Conservation (phyloP, 2,797 vertebrate genomes). For the Coregonus suidteri region DNA sequence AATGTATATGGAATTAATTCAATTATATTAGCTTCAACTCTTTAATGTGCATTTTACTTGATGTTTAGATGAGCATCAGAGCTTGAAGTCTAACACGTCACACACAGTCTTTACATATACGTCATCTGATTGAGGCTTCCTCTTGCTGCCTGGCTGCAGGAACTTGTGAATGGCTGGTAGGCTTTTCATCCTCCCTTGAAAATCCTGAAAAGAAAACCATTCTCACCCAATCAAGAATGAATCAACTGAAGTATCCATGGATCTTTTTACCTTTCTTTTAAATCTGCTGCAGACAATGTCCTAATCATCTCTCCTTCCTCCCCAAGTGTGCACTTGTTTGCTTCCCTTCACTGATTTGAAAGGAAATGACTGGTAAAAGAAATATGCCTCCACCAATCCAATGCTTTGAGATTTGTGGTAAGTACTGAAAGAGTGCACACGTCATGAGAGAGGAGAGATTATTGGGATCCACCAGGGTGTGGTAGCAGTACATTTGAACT, state of each 20-base stretch:
- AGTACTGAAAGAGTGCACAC: not conserved
- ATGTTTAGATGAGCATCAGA: not conserved
- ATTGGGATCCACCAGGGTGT: not conserved
- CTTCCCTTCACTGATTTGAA: too few species aligned
- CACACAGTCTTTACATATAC: constrained; percentile 51
- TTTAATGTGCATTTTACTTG: not conserved
- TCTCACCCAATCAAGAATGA: not conserved
- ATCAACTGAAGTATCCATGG: not conserved
- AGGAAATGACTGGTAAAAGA: too few species aligned
- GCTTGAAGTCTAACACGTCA: constrained; percentile 56
- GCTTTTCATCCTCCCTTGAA: constrained; percentile 79
- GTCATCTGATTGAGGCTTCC: constrained; percentile 69
- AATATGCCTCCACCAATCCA: too few species aligned
- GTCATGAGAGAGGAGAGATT: not conserved
- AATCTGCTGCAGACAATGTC: too few species aligned
- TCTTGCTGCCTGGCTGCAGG: constrained; percentile 84
- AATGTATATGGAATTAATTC: not conserved
- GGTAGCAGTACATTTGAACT: not conserved
- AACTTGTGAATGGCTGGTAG: constrained; percentile 80
- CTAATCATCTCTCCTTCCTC: too few species aligned
- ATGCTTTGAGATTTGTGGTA: too few species aligned
- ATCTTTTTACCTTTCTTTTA: too few species aligned
- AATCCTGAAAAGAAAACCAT: constrained; percentile 70
- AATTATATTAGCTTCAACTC: not conserved
- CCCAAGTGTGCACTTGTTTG: too few species aligned